Evolutionary conservation across 2,113 vertebrate genomes (phyloP).

Genomic region (Suricata suricatta): DNA sequence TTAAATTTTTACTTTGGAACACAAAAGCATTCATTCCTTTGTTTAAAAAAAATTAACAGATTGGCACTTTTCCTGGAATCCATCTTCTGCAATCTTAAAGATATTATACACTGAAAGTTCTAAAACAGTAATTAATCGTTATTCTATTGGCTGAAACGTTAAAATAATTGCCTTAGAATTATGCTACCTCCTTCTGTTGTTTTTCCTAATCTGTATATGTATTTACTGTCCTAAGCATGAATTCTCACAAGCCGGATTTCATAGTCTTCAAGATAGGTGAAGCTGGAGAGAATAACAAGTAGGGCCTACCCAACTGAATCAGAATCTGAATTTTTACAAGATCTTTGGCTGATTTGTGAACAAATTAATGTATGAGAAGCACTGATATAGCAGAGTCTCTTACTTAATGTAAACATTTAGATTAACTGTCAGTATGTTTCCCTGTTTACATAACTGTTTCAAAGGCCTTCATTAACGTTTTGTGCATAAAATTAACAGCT

Average conservation of each 20-base stretch:
- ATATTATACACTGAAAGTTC: not conserved
- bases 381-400: not conserved
- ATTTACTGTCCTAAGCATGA: not conserved
- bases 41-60: not conserved
- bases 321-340: not conserved
- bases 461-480: constrained; percentile 52
- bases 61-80: not conserved
- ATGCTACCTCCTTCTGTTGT: not conserved
- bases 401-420: constrained; percentile 65
- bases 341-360: not conserved
- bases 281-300: not conserved
- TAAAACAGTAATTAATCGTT: not conserved
- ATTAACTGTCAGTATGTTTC: constrained; percentile 50
- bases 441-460: constrained; percentile 44
- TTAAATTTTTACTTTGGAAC: not conserved
- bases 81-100: not conserved
- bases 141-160: not conserved
- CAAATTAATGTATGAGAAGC: not conserved
- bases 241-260: not conserved
- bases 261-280: not conserved
- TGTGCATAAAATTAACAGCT: constrained; percentile 53
- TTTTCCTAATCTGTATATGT: not conserved
- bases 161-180: not conserved
- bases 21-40: not conserved
- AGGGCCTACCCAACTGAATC: not conserved